Evolutionary conservation across 2,113 vertebrate genomes (phyloP).

Genomic region (Todiramphus chloris): DNA sequence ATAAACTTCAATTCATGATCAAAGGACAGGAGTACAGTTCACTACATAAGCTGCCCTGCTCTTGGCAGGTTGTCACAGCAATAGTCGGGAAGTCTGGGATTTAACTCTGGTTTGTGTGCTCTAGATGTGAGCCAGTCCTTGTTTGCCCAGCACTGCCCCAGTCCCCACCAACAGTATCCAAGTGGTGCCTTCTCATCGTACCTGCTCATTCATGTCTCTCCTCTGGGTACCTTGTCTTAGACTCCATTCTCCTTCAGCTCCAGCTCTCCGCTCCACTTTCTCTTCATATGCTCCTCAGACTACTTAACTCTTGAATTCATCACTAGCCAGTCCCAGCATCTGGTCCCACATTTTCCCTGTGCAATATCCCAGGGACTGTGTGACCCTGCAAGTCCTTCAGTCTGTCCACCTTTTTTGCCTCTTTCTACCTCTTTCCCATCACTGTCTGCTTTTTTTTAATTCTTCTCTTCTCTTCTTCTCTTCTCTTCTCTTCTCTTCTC

Average conservation of each 20-base stretch:
- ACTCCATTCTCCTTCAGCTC: not conserved
- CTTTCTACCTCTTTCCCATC: not conserved
- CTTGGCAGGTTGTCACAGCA: not conserved
- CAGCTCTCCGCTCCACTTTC: not conserved
- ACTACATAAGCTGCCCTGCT: not conserved
- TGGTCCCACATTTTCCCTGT: not conserved
- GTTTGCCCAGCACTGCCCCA: not conserved
- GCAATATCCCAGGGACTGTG: not conserved
- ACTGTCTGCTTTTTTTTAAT: not conserved
- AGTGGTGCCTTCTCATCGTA: not conserved
- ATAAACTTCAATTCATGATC: conserved; percentile 39
- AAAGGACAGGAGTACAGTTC: conserved; percentile 1
- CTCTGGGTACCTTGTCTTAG: not conserved
- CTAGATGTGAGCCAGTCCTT: not conserved
- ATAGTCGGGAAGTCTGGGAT: not conserved
- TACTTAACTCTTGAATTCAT: not conserved
- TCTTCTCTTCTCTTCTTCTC: not conserved
- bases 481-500: too few relatives aligned
- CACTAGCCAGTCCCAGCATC: not conserved
- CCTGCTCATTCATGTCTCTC: not conserved
- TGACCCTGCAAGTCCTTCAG: not conserved
- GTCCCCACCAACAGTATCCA: not conserved
- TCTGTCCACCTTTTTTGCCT: not conserved
- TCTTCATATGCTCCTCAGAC: not conserved
- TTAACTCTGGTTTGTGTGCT: not conserved